Base-by-base conservation (phyloP, 2,113 vertebrate species). In the Phylloscopus trochilus region DNA sequence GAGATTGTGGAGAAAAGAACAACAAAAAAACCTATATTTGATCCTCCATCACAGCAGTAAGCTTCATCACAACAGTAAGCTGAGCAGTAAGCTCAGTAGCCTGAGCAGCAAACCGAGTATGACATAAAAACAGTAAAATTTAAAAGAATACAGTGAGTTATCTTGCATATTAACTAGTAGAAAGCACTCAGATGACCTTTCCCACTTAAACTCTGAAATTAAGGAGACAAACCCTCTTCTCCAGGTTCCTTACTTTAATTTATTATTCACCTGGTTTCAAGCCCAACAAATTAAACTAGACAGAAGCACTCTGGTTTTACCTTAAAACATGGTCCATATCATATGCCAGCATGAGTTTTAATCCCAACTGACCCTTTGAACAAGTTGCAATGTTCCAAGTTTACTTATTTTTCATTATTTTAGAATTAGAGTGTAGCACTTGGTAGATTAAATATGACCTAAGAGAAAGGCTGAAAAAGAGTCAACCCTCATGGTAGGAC, bases 351-450 rank as follows among this genome's bases (percentile, higher is more conserved):
- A 68, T 0, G 1, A 64, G 9, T 46, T 83, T 90, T 24, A 89
- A 64, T 22, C 21, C 28, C 59, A 87, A 6, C 3, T 13, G 20
- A 51, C n/a, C 22, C 43, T 62, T 31, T 30, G n/a, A 78, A 60
- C 15, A 41, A 33, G 6, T 16, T 76, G 19, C 7, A 44, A 1
- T 4, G 3, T 63, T 74, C 19, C 0, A 1, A 46, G 24, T 47
- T 82, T 6, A 35, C 10, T 56, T 58, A 8, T 11, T 59, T 74
- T 67, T 53, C 23, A 26, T 21, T 8, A 46, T n/a, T n/a, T n/a
- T n/a, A n/a, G n/a, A n/a, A n/a, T 68, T 73, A 33, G 7, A 49
- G 9, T 1, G 1, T 4, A 47, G 24, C 0, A 5, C 13, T 39
- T 35, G 8, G 11, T 52, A 59, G 13, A 64, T 64, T 27, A 55